These are phyloP conservation scores for Azorinus chamasolen DNA, from an alignment of 2,888 invertebrate species.

Conservation along the genomic window DNA sequence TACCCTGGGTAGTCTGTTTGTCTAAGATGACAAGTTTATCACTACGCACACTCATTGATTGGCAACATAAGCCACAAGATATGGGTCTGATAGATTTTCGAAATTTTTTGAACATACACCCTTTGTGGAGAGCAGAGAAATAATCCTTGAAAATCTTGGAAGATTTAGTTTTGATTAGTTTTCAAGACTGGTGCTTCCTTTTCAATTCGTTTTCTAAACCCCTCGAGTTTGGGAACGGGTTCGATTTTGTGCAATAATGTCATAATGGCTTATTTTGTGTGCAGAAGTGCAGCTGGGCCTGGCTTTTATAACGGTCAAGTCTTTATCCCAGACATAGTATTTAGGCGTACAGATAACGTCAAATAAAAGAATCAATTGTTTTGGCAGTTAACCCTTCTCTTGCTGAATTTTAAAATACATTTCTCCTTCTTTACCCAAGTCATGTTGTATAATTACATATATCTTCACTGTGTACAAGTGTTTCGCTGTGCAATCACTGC, in stretches of 20 bases:
- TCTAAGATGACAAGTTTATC: constrained; percentile 55
- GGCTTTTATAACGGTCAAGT: too few species aligned
- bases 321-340: too few species aligned
- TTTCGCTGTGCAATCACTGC: too few species aligned
- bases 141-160: constrained; percentile 47
- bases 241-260: constrained; percentile 20
- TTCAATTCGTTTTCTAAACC: constrained; percentile 35
- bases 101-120: constrained; percentile 42
- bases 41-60: constrained; percentile 45
- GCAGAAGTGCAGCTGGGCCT: too few species aligned
- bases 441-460: too few species aligned
- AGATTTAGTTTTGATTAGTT: constrained; percentile 38
- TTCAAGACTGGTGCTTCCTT: constrained; percentile 23
- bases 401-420: too few species aligned
- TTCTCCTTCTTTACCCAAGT: too few species aligned
- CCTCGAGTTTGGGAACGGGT: constrained; percentile 11
- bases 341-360: too few species aligned
- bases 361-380: too few species aligned
- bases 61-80: constrained; percentile 55
- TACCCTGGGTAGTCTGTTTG: too few species aligned
- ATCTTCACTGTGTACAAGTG: too few species aligned
- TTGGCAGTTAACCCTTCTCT: too few species aligned
- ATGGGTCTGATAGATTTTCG: constrained; percentile 35
- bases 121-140: constrained; percentile 26
- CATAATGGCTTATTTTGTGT: constrained; percentile 17